These are phyloP conservation scores for Thalassoma bifasciatum DNA, from an alignment of 2,113 vertebrate genomes.

Conservation along the genomic window DNA sequence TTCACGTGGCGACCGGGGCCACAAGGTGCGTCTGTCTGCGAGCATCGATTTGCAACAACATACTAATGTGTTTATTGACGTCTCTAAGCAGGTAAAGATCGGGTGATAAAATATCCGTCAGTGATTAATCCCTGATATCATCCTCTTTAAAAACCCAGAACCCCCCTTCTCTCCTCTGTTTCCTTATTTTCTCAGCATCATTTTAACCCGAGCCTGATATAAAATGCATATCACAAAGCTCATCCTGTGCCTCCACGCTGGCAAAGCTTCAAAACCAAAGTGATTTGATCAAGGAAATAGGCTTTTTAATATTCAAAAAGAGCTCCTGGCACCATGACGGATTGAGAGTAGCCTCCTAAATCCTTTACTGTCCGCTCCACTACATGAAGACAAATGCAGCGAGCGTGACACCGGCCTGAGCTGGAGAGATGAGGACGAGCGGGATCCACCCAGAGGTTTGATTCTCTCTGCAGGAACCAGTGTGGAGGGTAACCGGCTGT, in stretches of 20 bases:
- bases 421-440: conserved; percentile 35
- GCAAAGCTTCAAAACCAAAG: conserved; percentile 36
- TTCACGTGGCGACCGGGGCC: conserved; percentile 28
- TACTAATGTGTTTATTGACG: conserved; percentile 70
- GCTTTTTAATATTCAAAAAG: conserved; percentile 72
- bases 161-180: not conserved
- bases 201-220: not conserved
- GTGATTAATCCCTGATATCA: conserved; percentile 18
- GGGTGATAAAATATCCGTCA: conserved; percentile 42
- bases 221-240: conserved; percentile 28
- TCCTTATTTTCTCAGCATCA: too few species aligned
- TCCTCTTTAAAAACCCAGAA: conserved; percentile 1
- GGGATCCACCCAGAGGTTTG: conserved; percentile 24
- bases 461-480: not conserved
- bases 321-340: conserved; percentile 55
- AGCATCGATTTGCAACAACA: conserved; percentile 56
- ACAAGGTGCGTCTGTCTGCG: conserved; percentile 45
- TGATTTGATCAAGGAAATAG: conserved; percentile 62
- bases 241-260: conserved; percentile 30
- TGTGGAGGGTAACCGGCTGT: conserved; percentile 33
- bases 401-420: conserved; percentile 40
- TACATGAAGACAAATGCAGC: conserved; percentile 54
- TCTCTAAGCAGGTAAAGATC: conserved; percentile 32
- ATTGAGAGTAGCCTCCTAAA: conserved; percentile 58
- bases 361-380: conserved; percentile 45